Percentiles rank a stretch among this genome's conserved stretches.
Conservation (phyloP, 2,797 vertebrate species). For the Xenentodon cancila region DNA sequence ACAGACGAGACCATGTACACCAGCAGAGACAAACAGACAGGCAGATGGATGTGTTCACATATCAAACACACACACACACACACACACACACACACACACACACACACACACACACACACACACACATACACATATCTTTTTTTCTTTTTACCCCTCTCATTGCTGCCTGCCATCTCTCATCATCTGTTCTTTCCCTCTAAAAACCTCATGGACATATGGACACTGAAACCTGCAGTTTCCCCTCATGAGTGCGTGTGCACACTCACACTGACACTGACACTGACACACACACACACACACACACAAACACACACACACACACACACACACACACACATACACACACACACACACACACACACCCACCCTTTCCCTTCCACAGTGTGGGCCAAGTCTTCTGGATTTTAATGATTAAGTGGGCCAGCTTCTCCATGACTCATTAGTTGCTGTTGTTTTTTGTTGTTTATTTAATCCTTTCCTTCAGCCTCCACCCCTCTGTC, state of each 20-base stretch:
- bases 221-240: slow-evolving; percentile 64
- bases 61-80: neutral
- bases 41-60: slow-evolving; percentile 41
- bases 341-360: slow-evolving; percentile 22
- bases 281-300: slow-evolving; percentile 25
- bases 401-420: slow-evolving; percentile 74
- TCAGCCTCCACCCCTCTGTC: slow-evolving; percentile 69
- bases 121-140: slow-evolving; percentile 13
- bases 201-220: slow-evolving; percentile 79
- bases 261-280: slow-evolving; percentile 20
- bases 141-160: slow-evolving; percentile 46
- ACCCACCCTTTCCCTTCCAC: slow-evolving; percentile 31
- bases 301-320: slow-evolving; percentile 26
- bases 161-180: slow-evolving; percentile 69
- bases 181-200: slow-evolving; percentile 77
- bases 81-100: slow-evolving; percentile 2
- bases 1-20: slow-evolving; percentile 57
- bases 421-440: slow-evolving; percentile 75
- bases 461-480: slow-evolving; percentile 79
- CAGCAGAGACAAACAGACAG: slow-evolving; percentile 22
- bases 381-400: slow-evolving; percentile 67
- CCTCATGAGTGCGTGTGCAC: slow-evolving; percentile 11
- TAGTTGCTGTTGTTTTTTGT: slow-evolving; percentile 72
- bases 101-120: neutral
- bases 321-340: slow-evolving; percentile 29